Evolutionary conservation across 1,140 invertebrate species (phyloP).

Genomic region (Penaeus vannamei): DNA sequence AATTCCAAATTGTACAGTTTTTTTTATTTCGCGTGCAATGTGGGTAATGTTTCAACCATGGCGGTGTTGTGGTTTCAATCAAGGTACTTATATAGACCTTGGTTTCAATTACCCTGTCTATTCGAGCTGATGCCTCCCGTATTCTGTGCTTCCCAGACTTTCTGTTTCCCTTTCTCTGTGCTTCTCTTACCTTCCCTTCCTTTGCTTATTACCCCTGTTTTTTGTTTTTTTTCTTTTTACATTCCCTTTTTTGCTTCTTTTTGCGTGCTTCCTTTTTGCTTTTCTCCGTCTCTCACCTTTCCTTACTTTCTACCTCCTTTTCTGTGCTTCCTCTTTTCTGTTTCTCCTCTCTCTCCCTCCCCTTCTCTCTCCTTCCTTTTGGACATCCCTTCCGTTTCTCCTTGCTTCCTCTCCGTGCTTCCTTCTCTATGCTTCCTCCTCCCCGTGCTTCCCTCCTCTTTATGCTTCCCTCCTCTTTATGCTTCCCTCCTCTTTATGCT

Average conservation of each 20-base stretch:
- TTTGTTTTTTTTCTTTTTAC: background rate
- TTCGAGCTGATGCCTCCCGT: too few relatives aligned
- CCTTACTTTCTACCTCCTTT: background rate
- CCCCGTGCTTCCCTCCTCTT: background rate
- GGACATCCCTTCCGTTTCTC: background rate
- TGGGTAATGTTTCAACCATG: too few relatives aligned
- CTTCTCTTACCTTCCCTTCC: background rate
- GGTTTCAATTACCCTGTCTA: too few relatives aligned
- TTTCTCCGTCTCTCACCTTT: background rate
- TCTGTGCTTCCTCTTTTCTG: background rate
- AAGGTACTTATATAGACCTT: too few relatives aligned
- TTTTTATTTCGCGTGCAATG: too few relatives aligned
- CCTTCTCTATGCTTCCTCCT: background rate
- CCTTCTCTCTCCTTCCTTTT: slow-evolving; percentile 1
- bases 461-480: background rate
- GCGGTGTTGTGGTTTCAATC: too few relatives aligned
- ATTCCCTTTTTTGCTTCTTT: background rate
- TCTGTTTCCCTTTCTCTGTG: too few relatives aligned
- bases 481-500: too few relatives aligned
- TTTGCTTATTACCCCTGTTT: background rate
- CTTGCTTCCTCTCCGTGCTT: background rate
- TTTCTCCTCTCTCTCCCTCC: background rate
- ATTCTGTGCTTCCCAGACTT: too few relatives aligned
- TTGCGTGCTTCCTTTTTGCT: background rate
- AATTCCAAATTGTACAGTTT: too few relatives aligned